Conservation (phyloP, 2,888 invertebrate species). For the Panopea generosa region DNA sequence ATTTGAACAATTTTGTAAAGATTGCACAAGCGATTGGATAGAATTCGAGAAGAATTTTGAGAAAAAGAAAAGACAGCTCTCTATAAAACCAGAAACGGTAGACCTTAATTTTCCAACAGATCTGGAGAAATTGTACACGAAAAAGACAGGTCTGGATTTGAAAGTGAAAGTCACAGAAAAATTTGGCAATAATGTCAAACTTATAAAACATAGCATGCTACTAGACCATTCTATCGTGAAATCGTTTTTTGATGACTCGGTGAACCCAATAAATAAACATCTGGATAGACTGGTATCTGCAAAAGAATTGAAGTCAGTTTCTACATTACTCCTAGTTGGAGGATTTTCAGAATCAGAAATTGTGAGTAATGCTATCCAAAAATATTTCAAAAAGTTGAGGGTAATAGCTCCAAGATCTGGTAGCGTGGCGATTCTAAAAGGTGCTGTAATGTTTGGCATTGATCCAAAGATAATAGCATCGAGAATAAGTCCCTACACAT, state of each 20-base stretch:
- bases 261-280: constrained; percentile 2
- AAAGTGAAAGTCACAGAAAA: background rate
- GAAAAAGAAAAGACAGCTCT: constrained; percentile 34
- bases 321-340: constrained; percentile 21
- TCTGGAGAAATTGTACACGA: constrained; percentile 28
- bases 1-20: background rate
- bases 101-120: constrained; percentile 24
- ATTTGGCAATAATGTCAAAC: constrained; percentile 3
- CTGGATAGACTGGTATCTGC: background rate
- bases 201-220: background rate
- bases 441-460: constrained; percentile 35
- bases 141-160: too few species aligned
- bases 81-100: constrained; percentile 1
- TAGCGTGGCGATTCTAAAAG: constrained; percentile 23
- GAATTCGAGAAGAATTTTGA: constrained; percentile 48
- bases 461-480: constrained; percentile 21
- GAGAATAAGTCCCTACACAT: constrained; percentile 27
- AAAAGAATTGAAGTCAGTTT: background rate
- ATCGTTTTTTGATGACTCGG: constrained; percentile 1
- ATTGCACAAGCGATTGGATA: constrained; percentile 41
- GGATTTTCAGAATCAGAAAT: constrained; percentile 33
- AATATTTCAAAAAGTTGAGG: constrained; percentile 9
- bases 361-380: constrained; percentile 4
- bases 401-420: constrained; percentile 20
- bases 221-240: background rate